Evolutionary conservation across 2,888 invertebrate genomes (phyloP).

Genomic region (Leptinotarsa haldemani): DNA sequence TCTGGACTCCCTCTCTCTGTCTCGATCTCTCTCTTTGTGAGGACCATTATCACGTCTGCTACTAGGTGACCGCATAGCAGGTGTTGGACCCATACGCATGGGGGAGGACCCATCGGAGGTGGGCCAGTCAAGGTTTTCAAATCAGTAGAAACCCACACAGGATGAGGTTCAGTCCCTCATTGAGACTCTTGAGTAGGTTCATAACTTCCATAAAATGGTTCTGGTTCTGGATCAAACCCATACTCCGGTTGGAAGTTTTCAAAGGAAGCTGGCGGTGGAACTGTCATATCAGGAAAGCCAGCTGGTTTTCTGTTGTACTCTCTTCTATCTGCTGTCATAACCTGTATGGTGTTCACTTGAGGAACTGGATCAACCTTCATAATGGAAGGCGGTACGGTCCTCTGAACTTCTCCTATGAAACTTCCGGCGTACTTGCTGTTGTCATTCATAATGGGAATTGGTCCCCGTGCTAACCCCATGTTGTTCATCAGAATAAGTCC

Average conservation of each 20-base stretch:
- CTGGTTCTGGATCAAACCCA: conserved; percentile 69
- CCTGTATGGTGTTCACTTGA: conserved; percentile 88
- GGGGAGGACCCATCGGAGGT: conserved; percentile 62
- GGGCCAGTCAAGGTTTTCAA: conserved; percentile 79
- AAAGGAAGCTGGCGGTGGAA: conserved; percentile 70
- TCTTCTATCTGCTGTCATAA: conserved; percentile 90
- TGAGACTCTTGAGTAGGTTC: conserved; percentile 81
- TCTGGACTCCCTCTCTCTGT: conserved; percentile 67
- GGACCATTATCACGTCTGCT: conserved; percentile 41
- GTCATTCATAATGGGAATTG: conserved; percentile 71
- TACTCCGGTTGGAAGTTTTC: conserved; percentile 65
- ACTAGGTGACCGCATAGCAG: conserved; percentile 47
- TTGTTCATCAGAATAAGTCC: conserved; percentile 70
- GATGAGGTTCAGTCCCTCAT: conserved; percentile 64
- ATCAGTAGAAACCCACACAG: conserved; percentile 74
- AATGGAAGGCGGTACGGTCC: conserved; percentile 57
- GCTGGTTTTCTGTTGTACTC: conserved; percentile 81
- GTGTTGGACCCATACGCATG: conserved; percentile 59
- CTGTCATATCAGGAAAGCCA: conserved; percentile 73
- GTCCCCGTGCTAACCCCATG: conserved; percentile 62
- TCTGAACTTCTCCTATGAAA: conserved; percentile 64
- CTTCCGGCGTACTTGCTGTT: conserved; percentile 73
- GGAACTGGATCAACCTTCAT: conserved; percentile 70
- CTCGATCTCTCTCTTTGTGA: conserved; percentile 61
- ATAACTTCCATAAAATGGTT: conserved; percentile 71